phyloP scores from a whole-genome alignment of 2,888 invertebrate species.

The Synanthedon formicaeformis region DNA sequence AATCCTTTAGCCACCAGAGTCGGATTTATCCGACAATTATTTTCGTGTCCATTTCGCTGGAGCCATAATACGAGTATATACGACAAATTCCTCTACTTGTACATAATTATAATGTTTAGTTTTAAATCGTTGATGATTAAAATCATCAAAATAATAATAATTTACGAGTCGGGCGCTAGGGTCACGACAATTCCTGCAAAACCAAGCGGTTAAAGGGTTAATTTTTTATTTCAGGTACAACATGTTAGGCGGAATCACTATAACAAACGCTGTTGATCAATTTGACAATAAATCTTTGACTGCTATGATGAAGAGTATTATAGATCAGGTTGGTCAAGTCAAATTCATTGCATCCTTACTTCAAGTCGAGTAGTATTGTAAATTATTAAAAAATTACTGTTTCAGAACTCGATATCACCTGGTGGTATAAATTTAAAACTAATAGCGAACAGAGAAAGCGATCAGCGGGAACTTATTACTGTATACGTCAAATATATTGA shows the following conservation, averaged over 20 bases:
- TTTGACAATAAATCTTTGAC: conserved; percentile 64
- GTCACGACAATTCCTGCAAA: too few species aligned
- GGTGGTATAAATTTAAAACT: conserved; percentile 73
- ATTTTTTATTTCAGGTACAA: conserved; percentile 56
- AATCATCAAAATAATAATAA: too few species aligned
- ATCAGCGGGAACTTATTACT: conserved; percentile 62
- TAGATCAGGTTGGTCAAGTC: conserved; percentile 51
- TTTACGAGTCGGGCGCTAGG: too few species aligned
- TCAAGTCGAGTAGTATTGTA: not conserved
- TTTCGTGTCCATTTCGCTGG: too few species aligned
- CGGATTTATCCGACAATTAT: too few species aligned
- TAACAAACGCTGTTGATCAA: conserved; percentile 61
- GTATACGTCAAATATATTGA: conserved; percentile 70
- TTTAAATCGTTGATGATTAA: too few species aligned
- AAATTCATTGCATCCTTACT: not conserved
- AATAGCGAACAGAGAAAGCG: conserved; percentile 60
- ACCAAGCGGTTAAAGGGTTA: not conserved
- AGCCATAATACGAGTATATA: too few species aligned
- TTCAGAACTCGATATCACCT: conserved; percentile 64
- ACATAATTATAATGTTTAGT: too few species aligned
- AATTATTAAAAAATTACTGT: not conserved
- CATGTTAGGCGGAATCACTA: conserved; percentile 70
- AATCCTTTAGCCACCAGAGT: too few species aligned
- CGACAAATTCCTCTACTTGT: too few species aligned
- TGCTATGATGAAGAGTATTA: conserved; percentile 69